Evolutionary conservation across 1,140 invertebrate genomes (phyloP), one percentile per base, ranked within the genome.

Genomic region (Hycleus phaleratus): DNA sequence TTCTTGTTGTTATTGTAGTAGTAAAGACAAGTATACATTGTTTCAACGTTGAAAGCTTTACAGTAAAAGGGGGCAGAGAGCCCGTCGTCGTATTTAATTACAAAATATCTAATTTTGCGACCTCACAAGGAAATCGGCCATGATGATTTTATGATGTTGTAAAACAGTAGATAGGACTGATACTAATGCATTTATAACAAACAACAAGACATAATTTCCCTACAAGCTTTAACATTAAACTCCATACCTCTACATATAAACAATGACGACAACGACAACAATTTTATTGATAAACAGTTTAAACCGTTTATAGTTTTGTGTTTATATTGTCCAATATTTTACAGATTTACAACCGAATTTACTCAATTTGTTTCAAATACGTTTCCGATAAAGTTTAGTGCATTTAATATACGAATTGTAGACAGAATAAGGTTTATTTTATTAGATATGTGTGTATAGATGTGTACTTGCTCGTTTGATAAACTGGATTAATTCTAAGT

Each of bases 31-130:
- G 49, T 51, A 49, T 53, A 54, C 51, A 54, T 54, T 54, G 51
- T 54, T 54, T 54, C 43, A 54, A 18, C 43, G 42, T 54, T 54
- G 32, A 54, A 54, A 45, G 51, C 25, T 46, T 54, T 54, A 46
- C 32, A 42, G 11, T 42, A 7, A 42, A 42, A 10, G 10, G 32
- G 32, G 50, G 11, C 26, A 24, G 40, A 26, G 39, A 40, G 40
- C 50, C 18, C 11, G 25, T 26, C 11, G 25, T 26, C 18, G 50
- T 52, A 32, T 38, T 54, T 54, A 44, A 54, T 54, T 46, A 46
- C 51, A 38, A 44, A 52, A 43, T 18, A 26, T 26, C 50, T 43
- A 52, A 52, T 52, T 43, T 40, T 40, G 50, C 26, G 25, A 49
- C 48, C 48, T 26, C 24, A 10, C 48, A 32, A 52, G n/a, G 50